A percentile compares a stretch with the other conserved stretches of the same genome.
Conservation (phyloP, 2,797 vertebrate genomes). For the Labeo calbasu region DNA sequence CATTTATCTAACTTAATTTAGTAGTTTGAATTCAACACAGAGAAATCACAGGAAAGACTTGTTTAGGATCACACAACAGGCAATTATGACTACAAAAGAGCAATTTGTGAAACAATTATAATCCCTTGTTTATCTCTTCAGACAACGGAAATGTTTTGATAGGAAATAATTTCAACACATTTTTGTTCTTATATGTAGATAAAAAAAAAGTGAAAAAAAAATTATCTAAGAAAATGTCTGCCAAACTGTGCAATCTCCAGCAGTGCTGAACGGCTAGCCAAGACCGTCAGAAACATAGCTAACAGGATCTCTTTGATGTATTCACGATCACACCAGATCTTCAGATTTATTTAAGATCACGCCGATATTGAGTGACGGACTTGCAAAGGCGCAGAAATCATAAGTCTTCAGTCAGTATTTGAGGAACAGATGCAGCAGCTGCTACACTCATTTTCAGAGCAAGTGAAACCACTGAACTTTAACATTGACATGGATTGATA, state of each 20-base stretch:
- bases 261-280: not conserved
- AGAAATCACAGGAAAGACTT: not conserved
- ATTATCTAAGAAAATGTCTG: not conserved
- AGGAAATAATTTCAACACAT: not conserved
- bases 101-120: not conserved
- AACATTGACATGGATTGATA: slow-evolving; percentile 48
- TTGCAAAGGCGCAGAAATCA: slow-evolving; percentile 35
- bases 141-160: not conserved
- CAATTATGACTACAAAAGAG: slow-evolving; percentile 15
- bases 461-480: slow-evolving; percentile 37
- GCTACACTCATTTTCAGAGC: slow-evolving; percentile 47
- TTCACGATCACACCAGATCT: slow-evolving; percentile 11
- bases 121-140: not conserved
- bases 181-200: not conserved
- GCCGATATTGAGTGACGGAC: not conserved
- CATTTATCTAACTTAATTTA: not conserved
- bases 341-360: not conserved
- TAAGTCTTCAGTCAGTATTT: slow-evolving; percentile 45
- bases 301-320: slow-evolving; percentile 34
- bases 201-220: not conserved
- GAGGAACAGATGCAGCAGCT: slow-evolving; percentile 54
- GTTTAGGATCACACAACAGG: not conserved
- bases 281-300: not conserved
- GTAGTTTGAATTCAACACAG: slow-evolving; percentile 9
- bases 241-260: not conserved